A percentile compares a stretch with the other conserved stretches of the same genome.
These are phyloP conservation scores for Nibea coibor DNA, from an alignment of 2,113 vertebrate species.

Conservation along the genomic window DNA sequence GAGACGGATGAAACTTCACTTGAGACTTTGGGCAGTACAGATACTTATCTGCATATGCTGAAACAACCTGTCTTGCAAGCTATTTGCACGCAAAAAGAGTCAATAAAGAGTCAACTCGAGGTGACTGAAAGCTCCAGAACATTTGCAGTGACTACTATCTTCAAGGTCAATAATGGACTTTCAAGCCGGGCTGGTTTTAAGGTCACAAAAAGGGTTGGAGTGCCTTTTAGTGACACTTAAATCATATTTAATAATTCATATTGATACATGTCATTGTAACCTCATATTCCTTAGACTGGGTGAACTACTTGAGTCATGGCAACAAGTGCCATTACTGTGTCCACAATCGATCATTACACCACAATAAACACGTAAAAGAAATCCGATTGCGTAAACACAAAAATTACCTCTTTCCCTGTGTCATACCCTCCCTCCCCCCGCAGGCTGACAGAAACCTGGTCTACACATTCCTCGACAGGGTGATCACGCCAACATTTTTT, in stretches of 20 bases:
- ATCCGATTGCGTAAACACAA: background rate
- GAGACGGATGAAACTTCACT: background rate
- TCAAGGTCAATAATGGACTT: background rate
- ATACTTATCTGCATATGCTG: background rate
- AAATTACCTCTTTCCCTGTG: background rate
- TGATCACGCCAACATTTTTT: background rate
- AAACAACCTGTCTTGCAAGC: background rate
- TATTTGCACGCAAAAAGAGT: too few species aligned
- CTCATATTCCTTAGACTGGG: background rate
- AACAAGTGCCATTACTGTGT: background rate
- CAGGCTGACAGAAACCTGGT: background rate
- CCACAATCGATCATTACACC: background rate
- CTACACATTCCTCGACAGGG: constrained; percentile 29
- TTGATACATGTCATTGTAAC: background rate
- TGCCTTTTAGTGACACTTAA: background rate
- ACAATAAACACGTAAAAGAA: background rate
- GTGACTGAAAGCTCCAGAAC: too few species aligned
- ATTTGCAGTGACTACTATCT: too few species aligned
- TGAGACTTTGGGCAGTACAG: background rate
- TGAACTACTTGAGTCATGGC: background rate
- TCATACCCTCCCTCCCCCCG: background rate
- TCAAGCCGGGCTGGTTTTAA: background rate
- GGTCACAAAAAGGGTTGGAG: background rate
- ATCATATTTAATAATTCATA: background rate
- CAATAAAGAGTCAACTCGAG: too few species aligned